A percentile compares a stretch with the other conserved stretches of the same genome.
These are phyloP conservation scores for Vandiemenella viatica DNA, from an alignment of 2,888 invertebrate genomes.

Conservation along the genomic window DNA sequence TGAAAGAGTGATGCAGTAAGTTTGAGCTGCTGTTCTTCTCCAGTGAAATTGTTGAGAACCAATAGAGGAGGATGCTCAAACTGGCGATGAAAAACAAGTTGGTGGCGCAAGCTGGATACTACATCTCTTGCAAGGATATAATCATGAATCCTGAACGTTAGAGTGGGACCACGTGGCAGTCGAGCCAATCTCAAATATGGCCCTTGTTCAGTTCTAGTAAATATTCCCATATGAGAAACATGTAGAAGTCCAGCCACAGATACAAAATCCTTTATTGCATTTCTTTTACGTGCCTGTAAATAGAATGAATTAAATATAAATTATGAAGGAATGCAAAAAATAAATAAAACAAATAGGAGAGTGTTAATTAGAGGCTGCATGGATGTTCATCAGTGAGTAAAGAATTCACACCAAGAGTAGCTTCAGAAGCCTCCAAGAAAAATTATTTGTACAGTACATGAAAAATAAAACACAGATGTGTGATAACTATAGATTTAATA, in stretches of 20 bases:
- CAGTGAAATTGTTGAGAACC: conserved; percentile 78
- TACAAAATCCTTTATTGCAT: conserved; percentile 91
- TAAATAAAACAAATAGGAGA: too few relatives aligned
- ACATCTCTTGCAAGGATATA: conserved; percentile 78
- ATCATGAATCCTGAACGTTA: conserved; percentile 70
- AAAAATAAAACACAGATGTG: too few relatives aligned
- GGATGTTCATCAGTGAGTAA: too few relatives aligned
- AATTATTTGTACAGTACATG: too few relatives aligned
- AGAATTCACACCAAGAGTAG: too few relatives aligned
- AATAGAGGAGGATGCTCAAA: conserved; percentile 82
- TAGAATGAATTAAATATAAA: conserved; percentile 9
- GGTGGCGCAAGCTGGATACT: conserved; percentile 67
- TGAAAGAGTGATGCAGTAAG: conserved; percentile 92
- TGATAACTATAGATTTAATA: too few relatives aligned
- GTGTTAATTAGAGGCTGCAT: too few relatives aligned
- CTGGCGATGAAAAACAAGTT: conserved; percentile 65
- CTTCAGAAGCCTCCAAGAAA: too few relatives aligned
- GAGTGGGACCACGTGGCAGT: conserved; percentile 81
- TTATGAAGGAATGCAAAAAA: too few relatives aligned
- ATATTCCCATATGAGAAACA: conserved; percentile 82
- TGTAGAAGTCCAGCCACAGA: conserved; percentile 80
- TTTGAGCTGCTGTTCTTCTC: conserved; percentile 77
- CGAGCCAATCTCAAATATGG: conserved; percentile 73
- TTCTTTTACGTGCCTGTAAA: conserved; percentile 66
- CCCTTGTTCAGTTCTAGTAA: conserved; percentile 72